Evolutionary conservation across 2,888 invertebrate species (phyloP).

Genomic region (Aleiodes leptofemur): DNA sequence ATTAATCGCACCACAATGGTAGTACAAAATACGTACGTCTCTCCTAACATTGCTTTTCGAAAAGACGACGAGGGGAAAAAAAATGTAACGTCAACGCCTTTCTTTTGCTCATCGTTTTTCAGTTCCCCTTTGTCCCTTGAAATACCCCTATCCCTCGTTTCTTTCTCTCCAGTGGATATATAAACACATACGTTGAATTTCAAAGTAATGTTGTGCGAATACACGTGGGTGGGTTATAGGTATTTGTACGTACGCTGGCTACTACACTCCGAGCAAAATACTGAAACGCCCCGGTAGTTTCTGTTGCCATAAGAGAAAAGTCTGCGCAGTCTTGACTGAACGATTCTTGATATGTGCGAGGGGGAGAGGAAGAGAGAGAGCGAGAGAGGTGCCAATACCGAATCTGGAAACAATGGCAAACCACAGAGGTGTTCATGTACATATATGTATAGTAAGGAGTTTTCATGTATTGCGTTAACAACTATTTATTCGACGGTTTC

Average conservation of each 20-base stretch:
- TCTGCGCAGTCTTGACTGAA: constrained; percentile 8
- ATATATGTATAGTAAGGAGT: constrained; percentile 58
- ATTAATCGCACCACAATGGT: constrained; percentile 23
- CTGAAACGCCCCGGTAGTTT: constrained; percentile 29
- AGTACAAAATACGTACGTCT: background rate
- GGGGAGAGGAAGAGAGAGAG: constrained; percentile 52
- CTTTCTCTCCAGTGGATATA: too few species aligned
- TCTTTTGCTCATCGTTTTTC: constrained; percentile 24
- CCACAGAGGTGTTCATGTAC: constrained; percentile 32
- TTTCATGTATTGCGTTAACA: constrained; percentile 67
- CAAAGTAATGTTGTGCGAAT: constrained; percentile 7
- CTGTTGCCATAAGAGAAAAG: constrained; percentile 11
- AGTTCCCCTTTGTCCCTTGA: background rate
- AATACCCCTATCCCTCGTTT: background rate
- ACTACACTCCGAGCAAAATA: constrained; percentile 23
- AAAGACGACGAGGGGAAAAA: background rate
- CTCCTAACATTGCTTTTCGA: background rate
- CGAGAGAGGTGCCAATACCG: constrained; percentile 51
- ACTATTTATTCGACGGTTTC: constrained; percentile 62
- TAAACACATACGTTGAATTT: too few species aligned
- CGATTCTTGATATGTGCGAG: constrained; percentile 14
- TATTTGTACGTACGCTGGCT: constrained; percentile 28
- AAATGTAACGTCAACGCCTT: constrained; percentile 16
- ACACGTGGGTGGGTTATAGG: constrained; percentile 32
- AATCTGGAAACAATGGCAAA: constrained; percentile 65